Percentiles rank a stretch among this genome's conserved stretches.
phyloP scores from a whole-genome alignment of 2,888 invertebrate species.

The Dione juno region DNA sequence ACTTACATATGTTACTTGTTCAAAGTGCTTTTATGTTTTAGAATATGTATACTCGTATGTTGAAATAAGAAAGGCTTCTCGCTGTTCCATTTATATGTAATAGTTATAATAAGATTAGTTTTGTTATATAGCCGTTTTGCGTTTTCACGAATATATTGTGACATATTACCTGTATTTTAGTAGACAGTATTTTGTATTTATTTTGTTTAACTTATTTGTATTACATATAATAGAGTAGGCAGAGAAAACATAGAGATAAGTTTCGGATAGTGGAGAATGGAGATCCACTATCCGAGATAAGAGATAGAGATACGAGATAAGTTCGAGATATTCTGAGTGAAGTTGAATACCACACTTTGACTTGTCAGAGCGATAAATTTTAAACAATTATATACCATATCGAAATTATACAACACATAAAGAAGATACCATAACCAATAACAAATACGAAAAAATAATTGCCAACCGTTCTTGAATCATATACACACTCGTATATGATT shows the following conservation, averaged over 20 bases:
- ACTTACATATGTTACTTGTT: background rate
- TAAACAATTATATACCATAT: too few species aligned
- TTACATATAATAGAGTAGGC: too few species aligned
- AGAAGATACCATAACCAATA: background rate
- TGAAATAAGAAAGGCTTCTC: conserved; percentile 4
- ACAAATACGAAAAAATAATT: conserved; percentile 2
- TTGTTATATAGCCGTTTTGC: background rate
- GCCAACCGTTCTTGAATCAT: too few species aligned
- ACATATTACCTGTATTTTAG: background rate
- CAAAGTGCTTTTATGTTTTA: conserved; percentile 7
- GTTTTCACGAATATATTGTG: conserved; percentile 1
- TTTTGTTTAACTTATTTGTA: too few species aligned
- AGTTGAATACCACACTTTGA: too few species aligned
- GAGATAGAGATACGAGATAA: too few species aligned
- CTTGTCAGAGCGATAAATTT: too few species aligned
- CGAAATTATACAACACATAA: background rate
- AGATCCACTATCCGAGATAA: too few species aligned
- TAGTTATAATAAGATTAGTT: conserved; percentile 9
- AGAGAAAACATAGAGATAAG: too few species aligned
- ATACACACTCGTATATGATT: conserved; percentile 22
- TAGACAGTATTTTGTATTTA: background rate
- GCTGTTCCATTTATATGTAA: conserved; percentile 12
- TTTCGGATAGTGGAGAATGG: too few species aligned
- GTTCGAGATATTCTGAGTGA: too few species aligned
- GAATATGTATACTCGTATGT: too few species aligned